Conservation (phyloP, 2,888 invertebrate species). For the Nasonia oneida region DNA sequence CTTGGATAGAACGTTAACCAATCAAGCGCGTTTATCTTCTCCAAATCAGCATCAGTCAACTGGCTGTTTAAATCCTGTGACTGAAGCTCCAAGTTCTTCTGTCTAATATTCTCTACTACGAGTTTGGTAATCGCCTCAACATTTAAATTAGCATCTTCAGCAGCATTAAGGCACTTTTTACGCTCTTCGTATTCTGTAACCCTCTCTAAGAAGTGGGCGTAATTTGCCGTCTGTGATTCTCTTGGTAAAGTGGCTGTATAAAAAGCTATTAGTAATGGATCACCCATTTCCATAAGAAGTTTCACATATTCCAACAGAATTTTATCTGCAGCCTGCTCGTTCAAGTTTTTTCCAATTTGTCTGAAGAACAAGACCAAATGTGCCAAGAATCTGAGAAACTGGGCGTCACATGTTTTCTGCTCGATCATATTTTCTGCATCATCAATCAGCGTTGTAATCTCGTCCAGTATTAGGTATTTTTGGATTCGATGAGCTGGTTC, state of each 20-base stretch:
- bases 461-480: slow-evolving; percentile 91
- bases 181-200: slow-evolving; percentile 85
- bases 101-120: slow-evolving; percentile 89
- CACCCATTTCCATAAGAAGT: slow-evolving; percentile 86
- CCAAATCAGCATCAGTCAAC: slow-evolving; percentile 85
- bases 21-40: slow-evolving; percentile 89
- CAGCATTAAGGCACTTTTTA: slow-evolving; percentile 85
- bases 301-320: slow-evolving; percentile 88
- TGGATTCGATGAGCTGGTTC: slow-evolving; percentile 89
- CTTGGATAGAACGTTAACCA: slow-evolving; percentile 91
- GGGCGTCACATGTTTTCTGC: slow-evolving; percentile 80
- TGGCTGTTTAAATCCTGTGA: slow-evolving; percentile 80
- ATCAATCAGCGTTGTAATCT: slow-evolving; percentile 87
- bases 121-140: slow-evolving; percentile 91
- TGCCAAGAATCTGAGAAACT: slow-evolving; percentile 89
- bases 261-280: slow-evolving; percentile 90
- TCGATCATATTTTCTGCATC: slow-evolving; percentile 86
- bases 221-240: slow-evolving; percentile 81
- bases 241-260: slow-evolving; percentile 90
- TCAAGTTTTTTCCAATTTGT: slow-evolving; percentile 87
- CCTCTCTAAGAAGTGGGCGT: slow-evolving; percentile 86
- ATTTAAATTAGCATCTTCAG: slow-evolving; percentile 88
- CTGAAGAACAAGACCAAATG: slow-evolving; percentile 92
- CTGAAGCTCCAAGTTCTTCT: slow-evolving; percentile 75
- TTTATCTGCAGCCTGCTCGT: slow-evolving; percentile 86